Percentiles rank a stretch among this genome's conserved stretches.
These are phyloP conservation scores for Chrysopilus asiliformis DNA, from an alignment of 2,888 invertebrate genomes.

Conservation along the genomic window DNA sequence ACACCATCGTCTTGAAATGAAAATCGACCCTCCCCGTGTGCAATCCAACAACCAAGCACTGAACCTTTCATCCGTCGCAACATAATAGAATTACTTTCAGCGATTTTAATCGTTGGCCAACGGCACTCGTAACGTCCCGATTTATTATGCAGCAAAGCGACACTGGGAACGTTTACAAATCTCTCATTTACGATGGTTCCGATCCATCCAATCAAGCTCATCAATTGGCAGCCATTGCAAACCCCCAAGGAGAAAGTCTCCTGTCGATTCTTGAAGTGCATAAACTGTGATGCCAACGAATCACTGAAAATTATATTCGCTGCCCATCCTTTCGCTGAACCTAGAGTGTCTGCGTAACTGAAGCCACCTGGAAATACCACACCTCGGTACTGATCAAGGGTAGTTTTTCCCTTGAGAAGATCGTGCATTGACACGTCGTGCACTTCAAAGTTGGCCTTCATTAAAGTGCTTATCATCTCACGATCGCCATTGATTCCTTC, in stretches of 20 bases:
- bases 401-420: conserved; percentile 54
- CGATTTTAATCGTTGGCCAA: conserved; percentile 63
- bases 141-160: conserved; percentile 69
- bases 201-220: conserved; percentile 88
- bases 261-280: conserved; percentile 53
- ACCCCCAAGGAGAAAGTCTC: conserved; percentile 93
- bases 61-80: conserved; percentile 75
- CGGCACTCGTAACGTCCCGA: conserved; percentile 79
- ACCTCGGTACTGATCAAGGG: conserved; percentile 71
- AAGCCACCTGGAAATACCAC: conserved; percentile 94
- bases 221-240: conserved; percentile 97
- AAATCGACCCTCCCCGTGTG: conserved; percentile 89
- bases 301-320: conserved; percentile 76
- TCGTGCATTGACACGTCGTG: conserved; percentile 95
- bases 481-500: conserved; percentile 92
- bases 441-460: conserved; percentile 79
- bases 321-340: conserved; percentile 98
- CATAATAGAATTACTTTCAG: conserved; percentile 55
- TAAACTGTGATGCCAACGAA: conserved; percentile 59
- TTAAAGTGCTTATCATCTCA: conserved; percentile 88
- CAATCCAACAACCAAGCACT: conserved; percentile 90
- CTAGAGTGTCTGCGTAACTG: conserved; percentile 92
- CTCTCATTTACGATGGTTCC: conserved; percentile 39
- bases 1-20: conserved; percentile 41
- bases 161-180: conserved; percentile 39